A percentile compares a stretch with the other conserved stretches of the same genome.
Conservation (phyloP, 2,113 vertebrate genomes). For the Lycaon pictus region DNA sequence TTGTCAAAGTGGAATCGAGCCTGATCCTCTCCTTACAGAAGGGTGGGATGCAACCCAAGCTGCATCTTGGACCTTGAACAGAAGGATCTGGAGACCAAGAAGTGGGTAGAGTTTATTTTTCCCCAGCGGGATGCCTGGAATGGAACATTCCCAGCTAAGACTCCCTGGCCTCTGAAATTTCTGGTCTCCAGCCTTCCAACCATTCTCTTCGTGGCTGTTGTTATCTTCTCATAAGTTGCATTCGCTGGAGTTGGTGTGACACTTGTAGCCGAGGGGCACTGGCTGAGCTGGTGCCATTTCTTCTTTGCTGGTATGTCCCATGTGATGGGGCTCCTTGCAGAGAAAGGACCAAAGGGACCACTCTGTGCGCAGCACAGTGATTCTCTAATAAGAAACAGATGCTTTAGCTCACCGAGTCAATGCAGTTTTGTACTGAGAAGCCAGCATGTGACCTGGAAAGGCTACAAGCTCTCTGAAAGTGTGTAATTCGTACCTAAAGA, state of each 20-base stretch:
- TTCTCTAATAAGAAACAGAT: rapidly evolving
- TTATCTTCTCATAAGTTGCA: not conserved
- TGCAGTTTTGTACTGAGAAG: not conserved
- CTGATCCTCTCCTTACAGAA: no score
- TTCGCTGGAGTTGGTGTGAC: not conserved
- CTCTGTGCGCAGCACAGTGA: rapidly evolving
- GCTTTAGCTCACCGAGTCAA: rapidly evolving
- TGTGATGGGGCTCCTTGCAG: rapidly evolving
- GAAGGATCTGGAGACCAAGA: not conserved
- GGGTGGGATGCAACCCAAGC: not conserved
- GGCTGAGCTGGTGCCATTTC: not conserved
- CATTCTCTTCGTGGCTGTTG: rapidly evolving
- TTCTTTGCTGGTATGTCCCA: not conserved
- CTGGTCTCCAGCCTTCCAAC: not conserved
- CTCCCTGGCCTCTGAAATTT: rapidly evolving
- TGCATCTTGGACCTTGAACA: not conserved
- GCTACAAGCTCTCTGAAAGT: no score
- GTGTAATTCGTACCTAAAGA: not conserved
- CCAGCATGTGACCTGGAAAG: not conserved
- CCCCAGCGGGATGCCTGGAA: rapidly evolving
- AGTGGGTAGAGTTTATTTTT: rapidly evolving
- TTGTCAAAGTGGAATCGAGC: not conserved
- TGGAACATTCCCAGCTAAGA: rapidly evolving
- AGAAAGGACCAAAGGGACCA: not conserved
- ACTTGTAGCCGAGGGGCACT: rapidly evolving